Evolutionary conservation across 1,140 invertebrate species (phyloP), one percentile per base, ranked within the genome.

Genomic region (Drusus annulatus): DNA sequence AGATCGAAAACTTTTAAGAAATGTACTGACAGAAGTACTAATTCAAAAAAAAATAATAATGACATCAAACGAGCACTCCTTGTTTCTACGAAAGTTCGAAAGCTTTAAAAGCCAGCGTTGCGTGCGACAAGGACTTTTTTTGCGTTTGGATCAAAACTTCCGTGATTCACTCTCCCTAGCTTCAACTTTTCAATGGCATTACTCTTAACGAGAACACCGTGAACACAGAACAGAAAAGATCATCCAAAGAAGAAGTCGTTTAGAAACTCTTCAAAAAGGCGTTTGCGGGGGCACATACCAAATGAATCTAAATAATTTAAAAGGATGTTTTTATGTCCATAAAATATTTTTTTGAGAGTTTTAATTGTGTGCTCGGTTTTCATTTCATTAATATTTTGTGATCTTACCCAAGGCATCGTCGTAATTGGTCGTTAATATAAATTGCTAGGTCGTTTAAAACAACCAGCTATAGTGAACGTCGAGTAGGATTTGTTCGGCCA

Each of bases 131-230:
- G 36, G 36, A 45, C 36, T 45, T 45, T 36, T n/a, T 45, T 45
- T 45, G 36, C 36, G 36, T 45, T 45, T 45, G 13, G 36, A 45
- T 0, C 36, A 8, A 45, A 45, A 45, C 36, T 45, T 45, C 36
- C 10, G 36, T 13, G 36, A 45, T 45, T 45, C 36, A 45, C 36
- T 45, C 36, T 45, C 17, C 56, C 56, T 7, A 19, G 6, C 56
- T 60, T 65, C 13, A 63, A 65, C 21, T 65, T n/a, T 21, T 25
- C 21, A n/a, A 65, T 65, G 62, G n/a, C 16, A 21, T 65, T 65
- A 65, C 16, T 31, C 28, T 65, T 65, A 28, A 65, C 62, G 28
- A 65, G 28, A 31, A 65, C 28, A 17, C 23, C 62, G 36, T 15
- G 28, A 28, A 28, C 36, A 45, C 36, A 45, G 36, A 28, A 28